A percentile compares a stretch with the other conserved stretches of the same genome.
Evolutionary conservation across 2,888 invertebrate genomes (phyloP).

Genomic region (Bruchidius siliquastri): DNA sequence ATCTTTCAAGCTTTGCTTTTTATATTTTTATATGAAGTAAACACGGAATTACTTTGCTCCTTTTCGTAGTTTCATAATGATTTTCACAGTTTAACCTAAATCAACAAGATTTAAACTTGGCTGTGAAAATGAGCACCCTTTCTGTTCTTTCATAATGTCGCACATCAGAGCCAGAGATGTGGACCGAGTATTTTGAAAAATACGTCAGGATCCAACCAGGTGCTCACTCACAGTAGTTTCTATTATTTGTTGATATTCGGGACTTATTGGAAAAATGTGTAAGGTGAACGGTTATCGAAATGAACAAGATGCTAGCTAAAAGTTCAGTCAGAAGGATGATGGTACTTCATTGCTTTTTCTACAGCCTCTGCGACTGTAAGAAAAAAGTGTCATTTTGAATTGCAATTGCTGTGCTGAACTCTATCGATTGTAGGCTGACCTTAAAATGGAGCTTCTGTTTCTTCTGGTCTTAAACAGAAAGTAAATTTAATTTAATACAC

Average conservation of each 20-base stretch:
- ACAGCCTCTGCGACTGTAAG: too few species aligned
- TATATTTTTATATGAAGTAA: background rate
- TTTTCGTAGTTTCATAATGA: slow-evolving; percentile 12
- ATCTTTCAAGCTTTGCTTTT: slow-evolving; percentile 6
- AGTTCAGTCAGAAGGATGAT: too few species aligned
- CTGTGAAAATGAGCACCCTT: slow-evolving; percentile 9
- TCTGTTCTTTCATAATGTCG: slow-evolving; percentile 17
- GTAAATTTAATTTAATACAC: too few species aligned
- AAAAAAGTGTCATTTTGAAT: too few species aligned
- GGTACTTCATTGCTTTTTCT: too few species aligned
- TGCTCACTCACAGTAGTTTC: slow-evolving; percentile 21
- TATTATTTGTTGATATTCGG: background rate
- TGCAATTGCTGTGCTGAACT: too few species aligned
- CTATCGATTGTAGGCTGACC: too few species aligned
- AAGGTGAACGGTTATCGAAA: too few species aligned
- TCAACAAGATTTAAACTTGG: background rate
- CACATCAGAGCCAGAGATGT: slow-evolving; percentile 40
- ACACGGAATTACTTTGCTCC: background rate
- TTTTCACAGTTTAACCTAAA: slow-evolving; percentile 1
- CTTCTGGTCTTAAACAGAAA: too few species aligned
- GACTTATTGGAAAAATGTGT: background rate
- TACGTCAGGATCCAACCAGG: slow-evolving; percentile 41
- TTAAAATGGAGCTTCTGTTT: too few species aligned
- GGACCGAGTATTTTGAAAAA: slow-evolving; percentile 45
- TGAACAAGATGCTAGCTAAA: too few species aligned